Evolutionary conservation across 2,888 invertebrate genomes (phyloP), one percentile per base, ranked within the genome.

Genomic region (Trichopoda pennipes): DNA sequence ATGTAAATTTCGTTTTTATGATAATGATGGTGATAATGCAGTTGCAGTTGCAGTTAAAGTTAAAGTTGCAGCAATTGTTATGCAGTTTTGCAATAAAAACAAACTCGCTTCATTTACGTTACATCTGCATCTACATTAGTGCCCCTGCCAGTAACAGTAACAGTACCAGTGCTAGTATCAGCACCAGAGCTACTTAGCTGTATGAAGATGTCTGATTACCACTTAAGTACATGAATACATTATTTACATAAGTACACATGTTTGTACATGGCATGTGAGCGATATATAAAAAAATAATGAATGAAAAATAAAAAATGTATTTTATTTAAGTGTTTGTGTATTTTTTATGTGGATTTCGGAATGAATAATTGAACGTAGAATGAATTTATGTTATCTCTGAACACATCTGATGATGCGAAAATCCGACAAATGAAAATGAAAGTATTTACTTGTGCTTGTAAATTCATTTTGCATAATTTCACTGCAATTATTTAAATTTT

Each of bases 401-500:
- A 70, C 60, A 60, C 64, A 78, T 74, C 81, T 66, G 69, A 75
- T 82, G 81, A 82, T 82, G 81, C 74, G 78, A 82, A 81, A 78
- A 81, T 81, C 78, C 81, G 66, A 70, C 78, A 78, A 69, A 78
- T 17, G 77, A 81, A 81, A 81, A 78, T 82, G 78, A 78, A 78
- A 82, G 78, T 82, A 74, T 60, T 66, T 56, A 74, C 66, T 66
- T 56, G 28, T 63, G 35, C 38, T 55, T 28, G 19, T 53, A 51
- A 75, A 63, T 66, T 21, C 53, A 66, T 73, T 79, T 73, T 60
- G 44, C 66, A 73, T 68, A 53, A 70, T 70, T 70, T 75, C 75
- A 80, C 44, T 69, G 58, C 72, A 81, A 76, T 81, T 68, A 77
- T 68, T 74, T 74, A 21, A 32, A 47, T 23, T 66, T 61, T 80